Evolutionary conservation across 2,113 vertebrate genomes (phyloP).

Genomic region (Callithrix jacchus): DNA sequence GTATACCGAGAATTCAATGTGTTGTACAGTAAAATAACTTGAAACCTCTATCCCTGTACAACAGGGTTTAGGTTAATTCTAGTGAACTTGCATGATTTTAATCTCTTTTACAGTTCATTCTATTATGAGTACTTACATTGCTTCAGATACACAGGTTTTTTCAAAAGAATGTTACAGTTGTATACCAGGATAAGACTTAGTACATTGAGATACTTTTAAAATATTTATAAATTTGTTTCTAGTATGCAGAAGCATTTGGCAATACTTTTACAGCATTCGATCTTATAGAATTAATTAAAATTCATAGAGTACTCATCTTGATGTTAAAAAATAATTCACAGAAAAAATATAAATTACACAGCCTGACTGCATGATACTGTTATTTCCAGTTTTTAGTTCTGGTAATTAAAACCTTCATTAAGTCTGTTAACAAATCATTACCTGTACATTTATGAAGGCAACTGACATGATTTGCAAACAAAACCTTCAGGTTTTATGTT

Average conservation of each 20-base stretch:
- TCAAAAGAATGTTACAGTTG: conserved; percentile 80
- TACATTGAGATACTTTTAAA: conserved; percentile 86
- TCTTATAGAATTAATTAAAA: conserved; percentile 85
- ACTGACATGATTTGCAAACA: conserved; percentile 88
- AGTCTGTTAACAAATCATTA: conserved; percentile 89
- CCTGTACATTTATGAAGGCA: conserved; percentile 90
- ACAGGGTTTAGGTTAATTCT: conserved; percentile 77
- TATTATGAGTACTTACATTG: conserved; percentile 76
- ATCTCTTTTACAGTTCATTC: conserved; percentile 71
- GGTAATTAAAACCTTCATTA: conserved; percentile 89
- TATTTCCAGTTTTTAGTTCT: conserved; percentile 85
- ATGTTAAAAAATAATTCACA: conserved; percentile 84
- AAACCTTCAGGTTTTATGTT: conserved; percentile 84
- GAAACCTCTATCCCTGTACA: conserved; percentile 72
- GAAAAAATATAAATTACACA: conserved; percentile 82
- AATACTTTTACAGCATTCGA: conserved; percentile 89
- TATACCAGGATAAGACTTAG: conserved; percentile 82
- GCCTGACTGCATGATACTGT: conserved; percentile 80
- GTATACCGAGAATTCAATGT: conserved; percentile 68
- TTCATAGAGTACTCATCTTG: conserved; percentile 88
- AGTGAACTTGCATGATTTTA: conserved; percentile 69
- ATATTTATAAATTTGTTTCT: conserved; percentile 84
- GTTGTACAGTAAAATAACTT: conserved; percentile 75
- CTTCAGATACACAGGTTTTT: conserved; percentile 78
- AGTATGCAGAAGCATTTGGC: conserved; percentile 91